A percentile compares a stretch with the other conserved stretches of the same genome.
Evolutionary conservation across 2,113 vertebrate genomes (phyloP).

Genomic region (Speoplatyrhinus poulsoni): DNA sequence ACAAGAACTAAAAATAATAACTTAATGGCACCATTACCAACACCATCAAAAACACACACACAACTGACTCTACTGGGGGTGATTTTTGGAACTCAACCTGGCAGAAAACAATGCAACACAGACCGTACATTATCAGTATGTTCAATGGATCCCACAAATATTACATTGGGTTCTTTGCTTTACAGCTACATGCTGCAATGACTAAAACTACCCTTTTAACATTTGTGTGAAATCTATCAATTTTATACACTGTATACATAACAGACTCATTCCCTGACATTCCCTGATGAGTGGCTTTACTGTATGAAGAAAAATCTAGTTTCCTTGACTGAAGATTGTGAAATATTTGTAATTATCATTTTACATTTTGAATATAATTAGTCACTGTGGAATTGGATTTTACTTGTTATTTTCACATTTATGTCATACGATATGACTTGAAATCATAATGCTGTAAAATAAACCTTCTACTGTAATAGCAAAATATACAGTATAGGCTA

Average conservation of each 20-base stretch:
- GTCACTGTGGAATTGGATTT: not conserved
- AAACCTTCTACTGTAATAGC: no score
- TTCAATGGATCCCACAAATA: not conserved
- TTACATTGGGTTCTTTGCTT: not conserved
- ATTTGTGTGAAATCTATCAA: not conserved
- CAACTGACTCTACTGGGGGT: constrained; percentile 13
- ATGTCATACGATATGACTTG: not conserved
- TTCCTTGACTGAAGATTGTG: no score
- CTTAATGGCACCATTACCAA: constrained; percentile 5
- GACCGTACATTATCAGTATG: not conserved
- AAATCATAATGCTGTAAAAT: no score
- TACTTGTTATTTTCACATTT: not conserved
- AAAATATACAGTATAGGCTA: no score
- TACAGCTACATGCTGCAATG: not conserved
- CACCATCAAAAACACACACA: constrained; percentile 24
- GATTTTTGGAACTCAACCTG: constrained; percentile 32
- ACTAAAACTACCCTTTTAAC: not conserved
- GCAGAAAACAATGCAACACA: constrained; percentile 8
- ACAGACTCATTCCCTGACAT: no score
- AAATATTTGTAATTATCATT: no score
- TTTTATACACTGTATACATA: no score
- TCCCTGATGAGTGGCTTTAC: not conserved
- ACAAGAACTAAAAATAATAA: no score
- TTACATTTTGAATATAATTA: not conserved
- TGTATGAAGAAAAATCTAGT: no score